These are phyloP conservation scores for Sebastes diploproa DNA, from an alignment of 2,797 vertebrate species.

Conservation along the genomic window DNA sequence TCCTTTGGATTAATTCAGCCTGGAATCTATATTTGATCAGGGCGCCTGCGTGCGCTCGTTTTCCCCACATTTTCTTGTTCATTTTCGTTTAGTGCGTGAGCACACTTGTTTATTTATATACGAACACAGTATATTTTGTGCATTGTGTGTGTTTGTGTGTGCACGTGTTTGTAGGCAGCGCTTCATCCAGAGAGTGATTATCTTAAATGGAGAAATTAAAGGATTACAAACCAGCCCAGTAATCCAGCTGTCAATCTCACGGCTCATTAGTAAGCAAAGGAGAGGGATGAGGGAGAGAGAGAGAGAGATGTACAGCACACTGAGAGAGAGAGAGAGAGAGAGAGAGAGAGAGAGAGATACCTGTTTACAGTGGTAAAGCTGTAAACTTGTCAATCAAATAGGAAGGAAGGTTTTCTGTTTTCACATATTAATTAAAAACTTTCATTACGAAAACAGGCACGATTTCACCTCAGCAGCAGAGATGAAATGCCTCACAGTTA, in stretches of 20 bases:
- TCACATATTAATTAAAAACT: conserved; percentile 26
- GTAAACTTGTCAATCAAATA: conserved; percentile 32
- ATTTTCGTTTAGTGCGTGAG: conserved; percentile 31
- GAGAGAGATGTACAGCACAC: background rate
- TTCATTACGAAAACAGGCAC: background rate
- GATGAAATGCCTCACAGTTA: background rate
- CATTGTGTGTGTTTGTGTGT: conserved; percentile 1
- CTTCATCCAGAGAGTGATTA: conserved; percentile 77
- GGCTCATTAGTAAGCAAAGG: conserved; percentile 79
- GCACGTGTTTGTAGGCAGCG: conserved; percentile 38
- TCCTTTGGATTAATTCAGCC: conserved; percentile 61
- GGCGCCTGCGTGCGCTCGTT: conserved; percentile 6
- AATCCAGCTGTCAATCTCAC: conserved; percentile 81
- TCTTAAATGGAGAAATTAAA: conserved; percentile 86
- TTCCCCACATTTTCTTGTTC: conserved; percentile 38
- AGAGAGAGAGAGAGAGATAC: background rate
- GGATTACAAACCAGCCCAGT: conserved; percentile 78
- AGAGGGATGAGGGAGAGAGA: conserved; percentile 29
- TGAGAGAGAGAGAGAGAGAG: background rate
- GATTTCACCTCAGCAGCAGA: background rate
- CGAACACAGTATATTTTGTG: conserved; percentile 25
- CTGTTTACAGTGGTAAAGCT: conserved; percentile 17
- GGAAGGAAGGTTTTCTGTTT: background rate
- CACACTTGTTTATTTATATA: conserved; percentile 27
- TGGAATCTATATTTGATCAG: conserved; percentile 63